Evolutionary conservation across 2,888 invertebrate genomes (phyloP).

Genomic region (Andricus curvator): DNA sequence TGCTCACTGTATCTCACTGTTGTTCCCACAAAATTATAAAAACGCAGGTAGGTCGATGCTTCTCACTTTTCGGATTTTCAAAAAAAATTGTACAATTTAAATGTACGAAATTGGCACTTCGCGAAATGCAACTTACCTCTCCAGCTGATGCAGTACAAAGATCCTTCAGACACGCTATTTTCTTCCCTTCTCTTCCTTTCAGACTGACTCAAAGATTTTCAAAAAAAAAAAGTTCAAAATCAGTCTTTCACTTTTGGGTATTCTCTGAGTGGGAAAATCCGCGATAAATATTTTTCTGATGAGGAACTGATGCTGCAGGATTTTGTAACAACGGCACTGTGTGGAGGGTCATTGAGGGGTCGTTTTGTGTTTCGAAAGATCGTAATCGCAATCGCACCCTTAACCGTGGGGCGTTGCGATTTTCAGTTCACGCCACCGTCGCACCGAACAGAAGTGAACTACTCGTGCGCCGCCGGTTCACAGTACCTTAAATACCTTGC

Average conservation of each 20-base stretch:
- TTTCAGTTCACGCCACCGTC: constrained; percentile 67
- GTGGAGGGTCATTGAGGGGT: constrained; percentile 29
- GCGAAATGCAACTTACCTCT: constrained; percentile 25
- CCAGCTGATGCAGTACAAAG: constrained; percentile 4
- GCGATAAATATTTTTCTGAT: background rate
- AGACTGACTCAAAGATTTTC: background rate
- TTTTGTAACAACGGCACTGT: constrained; percentile 20
- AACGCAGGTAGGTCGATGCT: background rate
- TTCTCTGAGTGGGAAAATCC: background rate
- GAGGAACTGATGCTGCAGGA: background rate
- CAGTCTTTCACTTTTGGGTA: background rate
- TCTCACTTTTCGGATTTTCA: background rate
- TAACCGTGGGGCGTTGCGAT: constrained; percentile 60
- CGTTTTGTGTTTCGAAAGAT: constrained; percentile 2
- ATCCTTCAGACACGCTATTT: background rate
- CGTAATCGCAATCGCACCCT: constrained; percentile 62
- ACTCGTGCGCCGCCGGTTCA: constrained; percentile 82
- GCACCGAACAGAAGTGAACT: constrained; percentile 82
- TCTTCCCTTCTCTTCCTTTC: background rate
- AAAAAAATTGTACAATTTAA: background rate
- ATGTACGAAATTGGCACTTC: constrained; percentile 9
- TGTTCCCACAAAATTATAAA: background rate
- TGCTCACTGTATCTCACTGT: background rate
- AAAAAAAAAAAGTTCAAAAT: background rate
- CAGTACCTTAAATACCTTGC: constrained; percentile 82